Evolutionary conservation across 30 jellyfish, hydroid and myxozoan genomes (phyloP).

Genomic region (Phacellophora camtschatica): DNA sequence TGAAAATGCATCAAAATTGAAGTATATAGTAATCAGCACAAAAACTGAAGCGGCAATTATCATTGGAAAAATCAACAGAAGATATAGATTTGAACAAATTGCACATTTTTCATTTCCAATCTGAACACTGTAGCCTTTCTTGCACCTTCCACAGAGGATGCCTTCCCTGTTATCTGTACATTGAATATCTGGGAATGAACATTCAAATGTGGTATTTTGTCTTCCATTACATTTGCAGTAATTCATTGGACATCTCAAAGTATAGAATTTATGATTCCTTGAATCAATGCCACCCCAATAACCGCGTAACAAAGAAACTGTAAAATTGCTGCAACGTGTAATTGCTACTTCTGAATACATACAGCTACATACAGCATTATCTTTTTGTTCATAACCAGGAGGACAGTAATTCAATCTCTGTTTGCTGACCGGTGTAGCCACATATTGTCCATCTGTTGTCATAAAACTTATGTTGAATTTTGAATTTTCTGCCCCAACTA

Average conservation of each 20-base stretch:
- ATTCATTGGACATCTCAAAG: conserved; percentile 70
- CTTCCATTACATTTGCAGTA: conserved; percentile 61
- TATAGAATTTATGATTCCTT: background rate
- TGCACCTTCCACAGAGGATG: conserved; percentile 74
- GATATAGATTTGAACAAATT: conserved; percentile 36
- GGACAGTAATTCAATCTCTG: conserved; percentile 58
- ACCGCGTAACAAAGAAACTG: conserved; percentile 45
- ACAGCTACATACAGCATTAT: conserved; percentile 49
- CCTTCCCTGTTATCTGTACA: conserved; percentile 77
- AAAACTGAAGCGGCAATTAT: conserved; percentile 47
- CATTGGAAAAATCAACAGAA: conserved; percentile 60
- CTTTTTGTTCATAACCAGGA: conserved; percentile 58
- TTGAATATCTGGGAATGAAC: conserved; percentile 32
- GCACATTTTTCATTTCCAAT: conserved; percentile 82
- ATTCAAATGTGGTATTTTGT: conserved; percentile 11
- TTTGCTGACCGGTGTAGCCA: conserved; percentile 1
- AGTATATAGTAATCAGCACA: conserved; percentile 64
- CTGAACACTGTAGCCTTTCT: conserved; percentile 59
- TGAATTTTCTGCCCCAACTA: conserved; percentile 39
- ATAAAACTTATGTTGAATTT: conserved; percentile 31
- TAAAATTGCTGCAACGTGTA: conserved; percentile 66
- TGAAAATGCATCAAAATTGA: conserved; percentile 87
- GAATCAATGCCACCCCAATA: conserved; percentile 41
- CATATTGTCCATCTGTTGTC: conserved; percentile 76
- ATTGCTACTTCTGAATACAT: conserved; percentile 48